Evolutionary conservation across 2,113 vertebrate genomes (phyloP).

Genomic region (Nicator chloris): DNA sequence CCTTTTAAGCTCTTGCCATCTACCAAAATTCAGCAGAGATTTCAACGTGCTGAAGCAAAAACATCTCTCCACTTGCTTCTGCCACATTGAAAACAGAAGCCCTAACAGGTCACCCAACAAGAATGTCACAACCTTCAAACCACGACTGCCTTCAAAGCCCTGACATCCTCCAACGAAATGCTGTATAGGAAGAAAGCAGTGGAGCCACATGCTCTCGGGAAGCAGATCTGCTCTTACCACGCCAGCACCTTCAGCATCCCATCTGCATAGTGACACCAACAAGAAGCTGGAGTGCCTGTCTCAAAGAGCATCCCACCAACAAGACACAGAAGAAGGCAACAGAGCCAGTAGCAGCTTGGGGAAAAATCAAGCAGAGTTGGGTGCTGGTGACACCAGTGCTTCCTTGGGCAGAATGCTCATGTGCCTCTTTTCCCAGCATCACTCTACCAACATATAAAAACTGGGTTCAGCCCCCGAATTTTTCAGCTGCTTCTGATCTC

Average conservation of each 20-base stretch:
- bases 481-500: constrained; percentile 31
- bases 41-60: not conserved
- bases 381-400: too few relatives aligned
- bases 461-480: not conserved
- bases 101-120: not conserved
- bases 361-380: not conserved
- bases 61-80: not conserved
- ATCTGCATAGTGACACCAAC: not conserved
- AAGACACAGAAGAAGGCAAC: not conserved
- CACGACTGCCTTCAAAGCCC: not conserved
- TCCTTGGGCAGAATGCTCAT: not conserved
- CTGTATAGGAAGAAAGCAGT: not conserved
- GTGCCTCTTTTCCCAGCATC: not conserved
- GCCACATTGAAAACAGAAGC: not conserved
- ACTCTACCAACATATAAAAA: not conserved
- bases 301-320: not conserved
- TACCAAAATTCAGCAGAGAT: not conserved
- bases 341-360: not conserved
- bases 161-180: not conserved
- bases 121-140: not conserved
- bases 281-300: not conserved
- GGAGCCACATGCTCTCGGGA: not conserved
- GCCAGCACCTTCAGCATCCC: not conserved
- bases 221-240: not conserved
- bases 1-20: not conserved